Evolutionary conservation across 37 sponge, comb jelly and placozoan species (phyloP).

Genomic region (Haliclona indistincta): DNA sequence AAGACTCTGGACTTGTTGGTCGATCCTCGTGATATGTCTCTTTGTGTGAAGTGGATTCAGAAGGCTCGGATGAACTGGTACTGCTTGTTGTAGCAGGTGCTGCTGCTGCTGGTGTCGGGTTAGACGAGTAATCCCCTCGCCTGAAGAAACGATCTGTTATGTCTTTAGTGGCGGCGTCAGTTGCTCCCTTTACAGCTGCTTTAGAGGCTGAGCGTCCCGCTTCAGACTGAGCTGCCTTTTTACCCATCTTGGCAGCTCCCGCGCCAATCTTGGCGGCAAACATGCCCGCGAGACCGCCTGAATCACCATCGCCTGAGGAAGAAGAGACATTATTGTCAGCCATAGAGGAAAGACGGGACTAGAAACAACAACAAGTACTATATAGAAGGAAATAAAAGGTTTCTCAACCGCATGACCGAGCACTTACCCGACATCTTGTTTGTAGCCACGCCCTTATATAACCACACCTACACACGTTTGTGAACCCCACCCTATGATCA

Average conservation of each 20-base stretch:
- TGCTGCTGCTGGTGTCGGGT: background rate
- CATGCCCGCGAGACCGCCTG: background rate
- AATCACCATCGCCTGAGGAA: background rate
- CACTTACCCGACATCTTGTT: background rate
- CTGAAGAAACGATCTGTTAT: slow-evolving; percentile 22
- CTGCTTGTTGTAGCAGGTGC: background rate
- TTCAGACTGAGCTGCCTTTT: slow-evolving; percentile 81
- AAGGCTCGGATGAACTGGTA: background rate
- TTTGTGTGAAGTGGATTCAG: background rate
- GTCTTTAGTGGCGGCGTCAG: slow-evolving; percentile 53
- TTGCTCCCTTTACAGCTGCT: slow-evolving; percentile 73
- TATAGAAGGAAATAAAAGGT: no score
- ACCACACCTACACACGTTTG: background rate
- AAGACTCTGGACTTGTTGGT: background rate
- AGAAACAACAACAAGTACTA: no score
- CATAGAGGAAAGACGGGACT: no score
- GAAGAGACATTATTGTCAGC: no score
- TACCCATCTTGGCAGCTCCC: slow-evolving; percentile 59
- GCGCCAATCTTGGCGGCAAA: slow-evolving; percentile 39
- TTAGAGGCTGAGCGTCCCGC: slow-evolving; percentile 58
- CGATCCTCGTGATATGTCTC: no score
- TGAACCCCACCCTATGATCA: no score
- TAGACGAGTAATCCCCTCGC: background rate
- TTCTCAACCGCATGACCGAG: no score
- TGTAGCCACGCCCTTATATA: background rate